phyloP scores from a whole-genome alignment of 2,797 vertebrate species.

The Lophius americanus region DNA sequence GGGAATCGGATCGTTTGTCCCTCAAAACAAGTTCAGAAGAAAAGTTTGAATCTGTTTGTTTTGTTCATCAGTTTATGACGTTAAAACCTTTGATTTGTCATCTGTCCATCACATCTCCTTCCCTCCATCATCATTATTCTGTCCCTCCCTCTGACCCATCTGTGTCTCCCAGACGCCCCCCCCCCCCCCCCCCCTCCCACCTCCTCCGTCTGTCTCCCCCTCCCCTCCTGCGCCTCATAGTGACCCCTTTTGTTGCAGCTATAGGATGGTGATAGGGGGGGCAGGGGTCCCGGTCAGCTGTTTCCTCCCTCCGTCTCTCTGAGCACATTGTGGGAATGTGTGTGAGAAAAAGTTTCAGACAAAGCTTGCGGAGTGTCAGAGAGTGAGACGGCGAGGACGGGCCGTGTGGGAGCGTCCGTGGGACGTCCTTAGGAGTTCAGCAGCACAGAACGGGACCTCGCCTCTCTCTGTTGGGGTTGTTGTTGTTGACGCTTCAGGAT shows the following conservation, averaged over 20 bases:
- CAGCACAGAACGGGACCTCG: too few relatives aligned
- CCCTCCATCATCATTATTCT: constrained; percentile 61
- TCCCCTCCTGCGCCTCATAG: constrained; percentile 34
- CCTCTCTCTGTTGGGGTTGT: not conserved
- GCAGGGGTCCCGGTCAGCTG: constrained; percentile 68
- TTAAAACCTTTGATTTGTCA: not conserved
- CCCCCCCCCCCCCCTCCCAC: constrained; percentile 37
- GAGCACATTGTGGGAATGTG: constrained; percentile 68
- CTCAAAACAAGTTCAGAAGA: too few relatives aligned
- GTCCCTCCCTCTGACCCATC: constrained; percentile 65
- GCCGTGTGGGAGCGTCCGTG: constrained; percentile 14
- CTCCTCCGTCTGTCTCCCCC: constrained; percentile 6
- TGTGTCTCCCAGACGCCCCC: constrained; percentile 71
- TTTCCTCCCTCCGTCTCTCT: constrained; percentile 48
- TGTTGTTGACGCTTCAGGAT: not conserved
- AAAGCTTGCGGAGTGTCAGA: constrained; percentile 53
- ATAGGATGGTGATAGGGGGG: constrained; percentile 5
- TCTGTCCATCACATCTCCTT: not conserved
- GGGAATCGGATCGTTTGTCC: too few relatives aligned
- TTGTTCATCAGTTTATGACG: not conserved
- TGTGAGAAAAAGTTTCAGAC: constrained; percentile 66
- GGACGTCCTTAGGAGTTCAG: constrained; percentile 37
- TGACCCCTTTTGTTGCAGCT: constrained; percentile 71
- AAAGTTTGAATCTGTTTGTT: too few relatives aligned
- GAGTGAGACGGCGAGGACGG: constrained; percentile 47